Evolutionary conservation across 2,113 vertebrate species (phyloP).

Genomic region (Pedetes capensis): DNA sequence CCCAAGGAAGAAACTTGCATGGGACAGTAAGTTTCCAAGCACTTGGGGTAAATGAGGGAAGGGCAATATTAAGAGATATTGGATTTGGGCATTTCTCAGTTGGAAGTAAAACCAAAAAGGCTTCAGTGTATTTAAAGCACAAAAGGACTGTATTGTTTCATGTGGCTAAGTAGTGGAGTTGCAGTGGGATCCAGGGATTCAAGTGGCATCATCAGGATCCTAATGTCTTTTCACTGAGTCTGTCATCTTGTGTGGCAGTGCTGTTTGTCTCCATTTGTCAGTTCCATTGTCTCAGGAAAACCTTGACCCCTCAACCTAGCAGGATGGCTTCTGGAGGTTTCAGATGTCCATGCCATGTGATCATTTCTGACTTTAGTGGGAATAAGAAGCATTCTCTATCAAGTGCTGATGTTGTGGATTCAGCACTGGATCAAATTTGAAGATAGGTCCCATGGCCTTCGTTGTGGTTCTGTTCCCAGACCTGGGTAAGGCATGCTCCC

Average conservation of each 20-base stretch:
- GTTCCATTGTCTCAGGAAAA: not conserved
- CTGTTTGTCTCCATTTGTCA: not conserved
- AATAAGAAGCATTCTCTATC: not conserved
- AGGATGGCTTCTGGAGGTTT: not conserved
- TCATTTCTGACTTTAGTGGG: not conserved
- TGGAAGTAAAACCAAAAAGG: not conserved
- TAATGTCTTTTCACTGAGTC: not conserved
- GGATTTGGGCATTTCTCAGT: not conserved
- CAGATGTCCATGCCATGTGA: not conserved
- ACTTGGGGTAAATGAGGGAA: not conserved
- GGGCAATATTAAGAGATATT: not conserved
- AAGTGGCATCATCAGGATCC: not conserved
- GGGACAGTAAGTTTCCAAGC: not conserved
- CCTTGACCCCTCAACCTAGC: not conserved
- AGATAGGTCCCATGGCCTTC: not conserved
- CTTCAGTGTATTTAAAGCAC: not conserved
- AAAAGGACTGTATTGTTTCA: not conserved
- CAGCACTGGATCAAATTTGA: not conserved
- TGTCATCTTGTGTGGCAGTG: not conserved
- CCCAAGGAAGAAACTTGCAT: not conserved
- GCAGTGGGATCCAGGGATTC: not conserved
- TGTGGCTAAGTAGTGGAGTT: not conserved
- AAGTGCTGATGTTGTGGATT: not conserved
- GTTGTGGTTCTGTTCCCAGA: not conserved
- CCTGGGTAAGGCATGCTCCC: not conserved